Evolutionary conservation across 37 sponge, comb jelly and placozoan species (phyloP).

Genomic region (Tethya wilhelma): DNA sequence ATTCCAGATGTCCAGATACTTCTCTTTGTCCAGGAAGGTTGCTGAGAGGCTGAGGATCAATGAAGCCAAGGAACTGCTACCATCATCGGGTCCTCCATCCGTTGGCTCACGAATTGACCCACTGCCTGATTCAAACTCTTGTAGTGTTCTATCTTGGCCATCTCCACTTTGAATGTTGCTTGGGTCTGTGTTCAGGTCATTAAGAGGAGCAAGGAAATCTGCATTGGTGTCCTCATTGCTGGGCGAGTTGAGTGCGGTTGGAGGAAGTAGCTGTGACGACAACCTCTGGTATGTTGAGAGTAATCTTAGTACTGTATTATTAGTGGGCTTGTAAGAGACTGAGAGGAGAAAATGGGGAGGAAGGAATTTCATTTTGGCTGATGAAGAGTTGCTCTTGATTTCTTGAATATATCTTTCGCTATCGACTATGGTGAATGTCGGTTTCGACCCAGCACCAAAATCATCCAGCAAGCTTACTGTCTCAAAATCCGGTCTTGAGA

Average conservation of each 20-base stretch:
- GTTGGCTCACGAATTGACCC: not conserved
- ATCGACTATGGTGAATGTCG: slow-evolving; percentile 25
- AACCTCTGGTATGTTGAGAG: too few species aligned
- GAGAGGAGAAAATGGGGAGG: slow-evolving; percentile 51
- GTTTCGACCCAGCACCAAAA: not conserved
- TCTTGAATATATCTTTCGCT: not conserved
- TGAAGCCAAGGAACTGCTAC: not conserved
- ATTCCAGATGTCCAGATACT: slow-evolving; percentile 17
- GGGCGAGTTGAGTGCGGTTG: too few species aligned
- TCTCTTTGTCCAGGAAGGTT: slow-evolving; percentile 6
- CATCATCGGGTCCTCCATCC: not conserved
- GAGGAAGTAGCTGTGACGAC: too few species aligned
- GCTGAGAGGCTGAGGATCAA: slow-evolving; percentile 28
- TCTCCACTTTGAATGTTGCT: too few species aligned
- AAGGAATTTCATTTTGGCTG: slow-evolving; percentile 7
- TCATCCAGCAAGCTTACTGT: slow-evolving; percentile 22
- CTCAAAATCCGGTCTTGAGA: slow-evolving; percentile 8
- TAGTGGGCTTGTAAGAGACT: slow-evolving; percentile 59
- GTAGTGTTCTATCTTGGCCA: too few species aligned
- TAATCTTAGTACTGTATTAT: slow-evolving; percentile 52
- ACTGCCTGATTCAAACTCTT: not conserved
- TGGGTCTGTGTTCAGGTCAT: too few species aligned
- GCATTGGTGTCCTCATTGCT: not conserved
- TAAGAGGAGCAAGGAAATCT: not conserved
- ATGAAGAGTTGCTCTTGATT: not conserved